phyloP scores from a whole-genome alignment of 2,888 invertebrate genomes.

The Isoperla grammatica region DNA sequence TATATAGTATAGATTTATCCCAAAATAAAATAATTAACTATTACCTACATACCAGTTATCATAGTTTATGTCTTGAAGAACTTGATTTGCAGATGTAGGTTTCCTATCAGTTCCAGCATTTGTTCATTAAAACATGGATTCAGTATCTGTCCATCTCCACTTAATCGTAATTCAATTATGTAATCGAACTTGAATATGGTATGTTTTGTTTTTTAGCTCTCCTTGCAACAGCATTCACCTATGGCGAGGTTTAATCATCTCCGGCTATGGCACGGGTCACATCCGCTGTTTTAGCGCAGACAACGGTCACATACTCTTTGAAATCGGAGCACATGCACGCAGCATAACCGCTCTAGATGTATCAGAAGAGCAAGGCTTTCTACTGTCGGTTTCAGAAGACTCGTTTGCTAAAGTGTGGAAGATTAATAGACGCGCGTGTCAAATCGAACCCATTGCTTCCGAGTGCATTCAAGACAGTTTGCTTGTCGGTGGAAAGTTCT shows the following conservation, averaged over 20 bases:
- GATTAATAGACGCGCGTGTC: constrained; percentile 31
- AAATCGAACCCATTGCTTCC: constrained; percentile 34
- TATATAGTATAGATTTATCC: too few relatives aligned
- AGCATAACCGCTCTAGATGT: constrained; percentile 37
- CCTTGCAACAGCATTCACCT: constrained; percentile 34
- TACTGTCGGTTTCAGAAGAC: constrained; percentile 37
- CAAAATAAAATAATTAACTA: too few relatives aligned
- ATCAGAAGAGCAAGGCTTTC: constrained; percentile 32
- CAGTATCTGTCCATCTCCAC: too few relatives aligned
- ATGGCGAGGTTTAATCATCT: constrained; percentile 34
- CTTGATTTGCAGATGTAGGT: too few relatives aligned
- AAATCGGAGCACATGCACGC: constrained; percentile 38
- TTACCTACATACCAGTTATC: too few relatives aligned
- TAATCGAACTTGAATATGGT: too few relatives aligned
- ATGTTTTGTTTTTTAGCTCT: too few relatives aligned
- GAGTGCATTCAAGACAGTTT: constrained; percentile 35
- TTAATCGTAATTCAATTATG: too few relatives aligned
- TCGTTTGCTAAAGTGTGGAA: constrained; percentile 38
- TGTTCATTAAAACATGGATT: too few relatives aligned
- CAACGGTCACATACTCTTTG: constrained; percentile 30
- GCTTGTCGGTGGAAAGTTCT: constrained; percentile 37
- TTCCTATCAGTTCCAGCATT: too few relatives aligned
- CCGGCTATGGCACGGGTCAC: constrained; percentile 37
- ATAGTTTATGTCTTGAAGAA: too few relatives aligned
- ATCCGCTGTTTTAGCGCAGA: constrained; percentile 34